phyloP scores from a whole-genome alignment of 2,797 vertebrate species.

The Acanthurus leucopareius region DNA sequence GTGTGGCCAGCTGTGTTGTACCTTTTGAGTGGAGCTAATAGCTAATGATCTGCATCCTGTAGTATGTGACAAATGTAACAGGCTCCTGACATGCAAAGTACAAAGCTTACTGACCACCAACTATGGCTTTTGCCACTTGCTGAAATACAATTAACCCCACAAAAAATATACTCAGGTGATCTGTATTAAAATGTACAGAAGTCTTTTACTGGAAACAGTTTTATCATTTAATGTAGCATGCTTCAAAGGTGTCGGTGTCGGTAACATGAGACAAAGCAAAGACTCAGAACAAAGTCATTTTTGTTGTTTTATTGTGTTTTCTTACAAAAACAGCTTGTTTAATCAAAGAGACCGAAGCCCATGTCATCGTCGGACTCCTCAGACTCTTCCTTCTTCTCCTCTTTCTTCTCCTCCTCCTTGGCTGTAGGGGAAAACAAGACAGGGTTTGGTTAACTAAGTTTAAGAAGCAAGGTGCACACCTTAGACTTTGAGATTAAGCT shows the following conservation, averaged over 20 bases:
- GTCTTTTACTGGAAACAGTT: background rate
- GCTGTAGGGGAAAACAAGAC: constrained; percentile 77
- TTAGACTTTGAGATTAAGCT: accelerated
- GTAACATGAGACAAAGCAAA: background rate
- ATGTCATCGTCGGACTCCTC: constrained; percentile 99
- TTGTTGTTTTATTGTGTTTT: constrained; percentile 79
- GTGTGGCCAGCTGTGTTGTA: no score
- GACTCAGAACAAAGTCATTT: constrained; percentile 30
- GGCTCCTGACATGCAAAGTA: no score
- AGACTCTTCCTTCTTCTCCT: constrained; percentile 97
- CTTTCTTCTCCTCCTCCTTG: constrained; percentile 97
- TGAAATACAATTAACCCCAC: no score
- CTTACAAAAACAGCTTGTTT: constrained; percentile 84
- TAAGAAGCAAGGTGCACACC: background rate
- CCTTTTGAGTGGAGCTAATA: no score
- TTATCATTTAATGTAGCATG: background rate
- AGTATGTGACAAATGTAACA: no score
- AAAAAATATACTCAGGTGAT: background rate
- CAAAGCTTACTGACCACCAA: no score
- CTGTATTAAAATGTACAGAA: background rate
- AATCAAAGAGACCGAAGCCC: constrained; percentile 99
- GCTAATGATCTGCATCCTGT: no score
- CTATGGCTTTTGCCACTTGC: no score
- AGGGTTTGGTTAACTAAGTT: constrained; percentile 8
- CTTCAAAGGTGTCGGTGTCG: background rate